These are phyloP conservation scores for Halesus radiatus DNA, from an alignment of 1,140 invertebrate genomes.

Conservation along the genomic window DNA sequence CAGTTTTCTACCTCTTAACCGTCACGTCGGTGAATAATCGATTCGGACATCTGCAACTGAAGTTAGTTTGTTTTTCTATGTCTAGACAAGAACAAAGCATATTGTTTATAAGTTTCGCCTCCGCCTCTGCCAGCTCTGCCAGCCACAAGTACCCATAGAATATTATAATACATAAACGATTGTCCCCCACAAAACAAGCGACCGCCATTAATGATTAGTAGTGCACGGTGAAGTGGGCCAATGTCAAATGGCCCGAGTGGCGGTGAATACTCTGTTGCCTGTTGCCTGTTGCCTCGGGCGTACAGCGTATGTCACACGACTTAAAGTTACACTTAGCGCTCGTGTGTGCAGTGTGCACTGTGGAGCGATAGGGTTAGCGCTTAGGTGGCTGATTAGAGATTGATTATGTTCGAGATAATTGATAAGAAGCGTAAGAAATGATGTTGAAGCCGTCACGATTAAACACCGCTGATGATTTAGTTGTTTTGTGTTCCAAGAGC, in stretches of 20 bases:
- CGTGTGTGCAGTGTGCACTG: not conserved
- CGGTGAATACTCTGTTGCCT: not conserved
- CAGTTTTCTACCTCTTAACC: no score
- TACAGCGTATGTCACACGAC: not conserved
- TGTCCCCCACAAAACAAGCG: conserved; percentile 35
- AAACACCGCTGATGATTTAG: no score
- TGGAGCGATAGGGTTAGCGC: not conserved
- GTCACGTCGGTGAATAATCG: no score
- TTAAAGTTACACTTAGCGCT: not conserved
- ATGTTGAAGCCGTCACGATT: no score
- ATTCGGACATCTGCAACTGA: no score
- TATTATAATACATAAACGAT: not conserved
- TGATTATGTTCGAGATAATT: no score
- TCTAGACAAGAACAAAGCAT: no score
- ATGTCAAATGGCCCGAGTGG: conserved; percentile 12
- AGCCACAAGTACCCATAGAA: not conserved
- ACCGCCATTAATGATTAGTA: conserved; percentile 34
- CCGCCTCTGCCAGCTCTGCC: conserved; percentile 14
- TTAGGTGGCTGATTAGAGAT: not conserved
- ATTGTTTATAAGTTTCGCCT: not conserved
- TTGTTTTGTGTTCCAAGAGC: no score
- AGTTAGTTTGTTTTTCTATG: no score
- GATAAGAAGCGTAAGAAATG: no score
- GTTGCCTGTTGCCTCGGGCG: conserved; percentile 6
- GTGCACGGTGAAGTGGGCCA: conserved; percentile 35